Evolutionary conservation across 1,140 invertebrate species (phyloP), one percentile per base, ranked within the genome.

Genomic region (Sipha flava): DNA sequence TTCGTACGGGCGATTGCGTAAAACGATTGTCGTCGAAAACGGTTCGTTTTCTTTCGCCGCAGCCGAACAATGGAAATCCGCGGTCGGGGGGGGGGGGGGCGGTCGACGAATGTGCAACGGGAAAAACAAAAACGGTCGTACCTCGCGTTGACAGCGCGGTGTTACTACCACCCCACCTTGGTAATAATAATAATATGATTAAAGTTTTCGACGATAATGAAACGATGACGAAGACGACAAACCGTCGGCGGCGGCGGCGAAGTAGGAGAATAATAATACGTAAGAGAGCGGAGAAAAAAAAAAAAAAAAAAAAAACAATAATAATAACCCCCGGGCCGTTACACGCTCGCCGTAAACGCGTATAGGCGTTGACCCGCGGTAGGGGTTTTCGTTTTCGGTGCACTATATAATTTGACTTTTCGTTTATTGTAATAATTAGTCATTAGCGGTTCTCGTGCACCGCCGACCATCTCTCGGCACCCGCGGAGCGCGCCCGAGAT

Each of bases 361-460:
- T 57, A 57, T 16, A 75, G 72, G 73, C 43, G 31, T 59, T 77
- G 52, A 77, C 73, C 73, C 73, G 23, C 73, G 31, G 49, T 77
- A 57, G 73, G 73, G 73, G 73, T 43, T 77, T 77, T 43, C 21
- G 73, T 43, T 77, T 77, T 43, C 21, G 37, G 34, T 59, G 73
- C 73, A 77, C 73, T 77, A n/a, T n/a, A n/a, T n/a, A 43, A 77
- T 77, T 77, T 59, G 73, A 77, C 73, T 77, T 77, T 57, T 77
- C 34, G 73, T 77, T 59, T 77, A 77, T 77, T 59, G 21, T 77
- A 59, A 59, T 59, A 21, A 59, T 52, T 37, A 49, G 47, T 75
- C 68, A 49, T 49, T 54, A 54, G 23, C 23, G 73, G 73, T 77
- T 57, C 26, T 21, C 26, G 52, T 40, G 43, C 34, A 9, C 23